Evolutionary conservation across 2,888 invertebrate species (phyloP).

Genomic region (Achlya flavicornis): DNA sequence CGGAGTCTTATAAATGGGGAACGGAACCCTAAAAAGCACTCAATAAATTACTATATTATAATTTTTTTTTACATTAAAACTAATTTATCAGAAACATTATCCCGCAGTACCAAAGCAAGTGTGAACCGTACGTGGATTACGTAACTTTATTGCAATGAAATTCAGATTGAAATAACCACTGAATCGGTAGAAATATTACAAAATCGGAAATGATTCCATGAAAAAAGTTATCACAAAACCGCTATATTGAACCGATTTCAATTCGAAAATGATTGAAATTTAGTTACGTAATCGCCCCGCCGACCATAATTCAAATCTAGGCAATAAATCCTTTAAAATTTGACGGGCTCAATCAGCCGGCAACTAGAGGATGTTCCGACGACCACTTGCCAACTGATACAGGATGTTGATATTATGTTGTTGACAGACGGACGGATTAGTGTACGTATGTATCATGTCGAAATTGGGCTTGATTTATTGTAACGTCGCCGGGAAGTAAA

Average conservation of each 20-base stretch:
- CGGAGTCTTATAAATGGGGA: too few relatives aligned
- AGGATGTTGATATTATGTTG: conserved; percentile 52
- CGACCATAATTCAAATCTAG: conserved; percentile 1
- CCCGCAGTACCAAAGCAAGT: too few relatives aligned
- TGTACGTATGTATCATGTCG: conserved; percentile 8
- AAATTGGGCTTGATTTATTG: conserved; percentile 6
- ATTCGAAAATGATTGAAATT: too few relatives aligned
- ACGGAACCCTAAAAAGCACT: too few relatives aligned
- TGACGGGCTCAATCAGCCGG: conserved; percentile 18
- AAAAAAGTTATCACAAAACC: too few relatives aligned
- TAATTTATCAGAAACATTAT: not conserved
- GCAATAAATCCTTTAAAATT: conserved; percentile 27
- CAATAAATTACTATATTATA: not conserved
- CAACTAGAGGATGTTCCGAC: conserved; percentile 35
- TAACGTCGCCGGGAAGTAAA: not conserved
- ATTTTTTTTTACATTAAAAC: not conserved
- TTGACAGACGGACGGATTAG: conserved; percentile 43
- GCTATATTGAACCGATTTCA: too few relatives aligned
- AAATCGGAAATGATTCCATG: too few relatives aligned
- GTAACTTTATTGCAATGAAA: too few relatives aligned
- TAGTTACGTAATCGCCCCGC: too few relatives aligned
- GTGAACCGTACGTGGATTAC: too few relatives aligned
- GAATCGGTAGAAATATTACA: too few relatives aligned
- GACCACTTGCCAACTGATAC: conserved; percentile 29
- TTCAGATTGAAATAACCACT: too few relatives aligned